Conservation (phyloP, 2,888 invertebrate species). For the Dioctria linearis region DNA sequence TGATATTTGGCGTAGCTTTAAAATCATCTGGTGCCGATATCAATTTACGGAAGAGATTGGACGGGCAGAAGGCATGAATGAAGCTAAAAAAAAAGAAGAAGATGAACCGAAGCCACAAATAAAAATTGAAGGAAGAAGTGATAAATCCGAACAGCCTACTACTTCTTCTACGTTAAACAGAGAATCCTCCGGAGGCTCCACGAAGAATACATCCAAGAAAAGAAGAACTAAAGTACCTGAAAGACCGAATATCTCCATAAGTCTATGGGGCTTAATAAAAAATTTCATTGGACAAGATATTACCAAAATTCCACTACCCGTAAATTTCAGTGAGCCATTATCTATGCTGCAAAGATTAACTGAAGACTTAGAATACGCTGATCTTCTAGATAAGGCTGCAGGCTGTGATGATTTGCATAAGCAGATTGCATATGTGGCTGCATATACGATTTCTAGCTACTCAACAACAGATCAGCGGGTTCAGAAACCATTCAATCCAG, state of each 20-base stretch:
- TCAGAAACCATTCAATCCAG: constrained; percentile 95
- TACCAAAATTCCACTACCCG: constrained; percentile 97
- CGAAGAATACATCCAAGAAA: constrained; percentile 62
- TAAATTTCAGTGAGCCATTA: constrained; percentile 96
- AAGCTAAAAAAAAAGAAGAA: too few relatives aligned
- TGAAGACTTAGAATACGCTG: constrained; percentile 97
- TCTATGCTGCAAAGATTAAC: constrained; percentile 94
- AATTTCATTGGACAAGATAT: constrained; percentile 98
- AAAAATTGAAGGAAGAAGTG: too few relatives aligned
- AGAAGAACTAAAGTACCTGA: constrained; percentile 86
- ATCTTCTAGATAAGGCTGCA: constrained; percentile 88
- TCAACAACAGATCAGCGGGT: constrained; percentile 84
- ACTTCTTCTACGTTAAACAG: too few relatives aligned
- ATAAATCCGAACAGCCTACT: too few relatives aligned
- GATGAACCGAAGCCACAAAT: too few relatives aligned
- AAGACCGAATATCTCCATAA: constrained; percentile 90
- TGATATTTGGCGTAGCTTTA: too few relatives aligned
- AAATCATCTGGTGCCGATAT: too few relatives aligned
- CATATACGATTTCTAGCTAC: constrained; percentile 90
- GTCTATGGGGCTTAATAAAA: constrained; percentile 97
- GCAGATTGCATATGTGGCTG: constrained; percentile 93
- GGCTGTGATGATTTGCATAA: constrained; percentile 85
- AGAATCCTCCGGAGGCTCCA: too few relatives aligned
- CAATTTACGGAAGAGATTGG: too few relatives aligned
- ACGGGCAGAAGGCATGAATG: too few relatives aligned